phyloP scores from a whole-genome alignment of 2,888 invertebrate species.

The Mantis religiosa region DNA sequence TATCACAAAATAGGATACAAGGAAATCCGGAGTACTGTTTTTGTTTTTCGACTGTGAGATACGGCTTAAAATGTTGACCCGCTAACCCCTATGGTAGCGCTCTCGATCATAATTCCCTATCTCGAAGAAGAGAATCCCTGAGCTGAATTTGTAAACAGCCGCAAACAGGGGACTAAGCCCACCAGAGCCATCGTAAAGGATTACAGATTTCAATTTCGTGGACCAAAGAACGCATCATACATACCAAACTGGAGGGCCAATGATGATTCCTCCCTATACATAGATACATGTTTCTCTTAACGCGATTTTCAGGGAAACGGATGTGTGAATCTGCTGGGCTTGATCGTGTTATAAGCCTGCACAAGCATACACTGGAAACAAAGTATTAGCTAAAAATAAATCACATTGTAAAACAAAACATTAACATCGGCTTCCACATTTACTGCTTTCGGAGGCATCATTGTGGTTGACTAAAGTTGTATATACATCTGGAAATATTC shows the following conservation, averaged over 20 bases:
- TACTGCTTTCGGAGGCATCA: too few species aligned
- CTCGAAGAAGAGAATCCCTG: background rate
- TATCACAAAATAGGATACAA: background rate
- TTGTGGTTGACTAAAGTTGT: too few species aligned
- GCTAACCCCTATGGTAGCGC: background rate
- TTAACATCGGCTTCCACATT: too few species aligned
- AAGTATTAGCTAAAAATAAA: too few species aligned
- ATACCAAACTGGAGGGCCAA: background rate
- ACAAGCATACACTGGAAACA: too few species aligned
- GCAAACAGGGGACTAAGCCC: background rate
- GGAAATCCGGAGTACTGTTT: background rate
- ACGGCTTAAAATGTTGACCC: background rate
- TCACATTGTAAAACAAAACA: too few species aligned
- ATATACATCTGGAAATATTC: too few species aligned
- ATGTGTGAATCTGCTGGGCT: too few species aligned
- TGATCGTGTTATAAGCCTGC: too few species aligned
- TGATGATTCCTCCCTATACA: background rate
- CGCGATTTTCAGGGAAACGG: background rate
- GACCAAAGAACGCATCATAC: background rate
- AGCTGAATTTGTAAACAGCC: background rate
- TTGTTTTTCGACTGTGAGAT: background rate
- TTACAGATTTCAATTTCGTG: background rate
- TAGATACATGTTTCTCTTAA: background rate
- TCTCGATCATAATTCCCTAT: background rate
- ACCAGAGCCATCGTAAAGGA: background rate